These are phyloP conservation scores for Diabrotica undecimpunctata DNA, from an alignment of 1,140 invertebrate species.

Conservation along the genomic window DNA sequence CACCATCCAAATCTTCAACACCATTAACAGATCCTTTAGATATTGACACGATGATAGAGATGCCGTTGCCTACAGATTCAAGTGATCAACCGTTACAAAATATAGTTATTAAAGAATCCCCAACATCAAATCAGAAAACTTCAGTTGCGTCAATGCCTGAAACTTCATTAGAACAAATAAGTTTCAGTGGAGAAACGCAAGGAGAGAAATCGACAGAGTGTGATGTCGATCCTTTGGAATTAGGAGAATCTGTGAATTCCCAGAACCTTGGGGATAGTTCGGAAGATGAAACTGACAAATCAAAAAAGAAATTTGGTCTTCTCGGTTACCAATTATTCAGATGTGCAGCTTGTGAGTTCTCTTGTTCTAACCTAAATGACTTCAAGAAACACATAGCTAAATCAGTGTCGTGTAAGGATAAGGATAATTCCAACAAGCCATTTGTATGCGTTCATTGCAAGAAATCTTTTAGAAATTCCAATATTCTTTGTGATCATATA, in stretches of 20 bases:
- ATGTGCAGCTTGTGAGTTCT: slow-evolving; percentile 49
- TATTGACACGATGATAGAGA: too few species aligned
- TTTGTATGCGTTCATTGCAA: slow-evolving; percentile 54
- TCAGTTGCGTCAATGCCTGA: too few species aligned
- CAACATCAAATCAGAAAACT: too few species aligned
- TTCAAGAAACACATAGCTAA: slow-evolving; percentile 52
- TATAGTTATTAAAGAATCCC: too few species aligned
- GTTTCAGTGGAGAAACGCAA: slow-evolving; percentile 3
- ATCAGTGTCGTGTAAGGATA: slow-evolving; percentile 37
- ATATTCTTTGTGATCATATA: slow-evolving; percentile 41
- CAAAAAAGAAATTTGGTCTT: slow-evolving; percentile 11
- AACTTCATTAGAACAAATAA: slow-evolving; percentile 8
- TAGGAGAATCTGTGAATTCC: slow-evolving; percentile 5
- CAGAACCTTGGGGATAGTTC: slow-evolving; percentile 12
- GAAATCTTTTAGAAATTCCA: slow-evolving; percentile 48
- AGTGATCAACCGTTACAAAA: too few species aligned
- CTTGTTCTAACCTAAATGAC: slow-evolving; percentile 31
- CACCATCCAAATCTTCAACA: too few species aligned
- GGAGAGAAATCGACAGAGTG: slow-evolving; percentile 4
- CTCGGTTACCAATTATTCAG: slow-evolving; percentile 30
- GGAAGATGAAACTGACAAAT: slow-evolving; percentile 20
- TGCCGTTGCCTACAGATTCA: too few species aligned
- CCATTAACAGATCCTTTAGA: too few species aligned
- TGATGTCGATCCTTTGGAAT: slow-evolving; percentile 18
- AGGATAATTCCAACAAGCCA: slow-evolving; percentile 17